These are phyloP conservation scores for Spatulosminthurus flaviceps DNA, from an alignment of 2,888 invertebrate genomes.

Conservation along the genomic window DNA sequence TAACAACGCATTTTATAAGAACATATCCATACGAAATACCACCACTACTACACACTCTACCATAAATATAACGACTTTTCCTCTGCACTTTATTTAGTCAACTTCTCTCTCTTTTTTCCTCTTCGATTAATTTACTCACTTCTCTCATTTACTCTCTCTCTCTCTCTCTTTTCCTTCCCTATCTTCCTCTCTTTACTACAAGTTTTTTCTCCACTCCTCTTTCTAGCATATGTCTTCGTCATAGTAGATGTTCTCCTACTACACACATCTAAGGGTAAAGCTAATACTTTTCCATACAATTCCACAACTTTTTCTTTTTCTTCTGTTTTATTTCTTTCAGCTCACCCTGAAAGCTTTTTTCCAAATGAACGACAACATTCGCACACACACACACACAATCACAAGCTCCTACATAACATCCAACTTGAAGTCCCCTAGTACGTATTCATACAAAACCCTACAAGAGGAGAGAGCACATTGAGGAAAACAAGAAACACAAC, in stretches of 20 bases:
- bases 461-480: too few relatives aligned
- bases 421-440: too few relatives aligned
- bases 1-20: too few relatives aligned
- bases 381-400: background rate
- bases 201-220: too few relatives aligned
- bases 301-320: constrained; percentile 5
- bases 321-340: background rate
- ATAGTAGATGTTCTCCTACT: too few relatives aligned
- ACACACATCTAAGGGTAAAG: too few relatives aligned
- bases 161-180: constrained; percentile 22
- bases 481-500: too few relatives aligned
- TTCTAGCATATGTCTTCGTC: too few relatives aligned
- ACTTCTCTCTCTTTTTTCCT: constrained; percentile 36
- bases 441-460: too few relatives aligned
- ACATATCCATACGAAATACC: background rate
- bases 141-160: background rate
- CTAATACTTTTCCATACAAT: background rate
- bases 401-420: background rate
- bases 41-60: too few relatives aligned
- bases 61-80: background rate
- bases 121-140: constrained; percentile 44
- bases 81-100: constrained; percentile 38
- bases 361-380: constrained; percentile 19
- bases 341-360: constrained; percentile 24
- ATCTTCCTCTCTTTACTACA: too few relatives aligned